Evolutionary conservation across 2,113 vertebrate species (phyloP), one percentile per base, ranked within the genome.

Genomic region (Charina bottae): DNA sequence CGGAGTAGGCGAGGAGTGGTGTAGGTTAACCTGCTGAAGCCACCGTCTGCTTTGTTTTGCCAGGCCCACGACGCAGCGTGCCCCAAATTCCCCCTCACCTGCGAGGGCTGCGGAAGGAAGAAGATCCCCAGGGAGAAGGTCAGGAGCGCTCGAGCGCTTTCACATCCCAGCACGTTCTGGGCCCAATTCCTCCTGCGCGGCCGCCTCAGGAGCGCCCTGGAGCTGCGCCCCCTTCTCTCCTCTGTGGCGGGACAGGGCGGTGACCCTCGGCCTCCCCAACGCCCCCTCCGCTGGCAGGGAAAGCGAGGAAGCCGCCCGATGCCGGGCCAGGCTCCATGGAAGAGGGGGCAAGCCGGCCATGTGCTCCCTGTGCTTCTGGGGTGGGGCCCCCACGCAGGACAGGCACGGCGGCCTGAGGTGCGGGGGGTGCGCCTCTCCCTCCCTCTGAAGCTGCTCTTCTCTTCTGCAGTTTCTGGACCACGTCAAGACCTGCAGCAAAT

Each of bases 61-160:
- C 89, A 99, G 99, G 98, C 98, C 2, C 99, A 99, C 13, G 97
- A 98, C 0, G 98, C 98, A 17, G 96, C 98, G 92, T 99, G 99
- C 94, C 96, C 97, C 59, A 98, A 98, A 92, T 98, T 98, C 56
- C 99, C 99, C 0, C 91, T 99, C 96, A 98, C 98, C 19, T 99
- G 99, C 2, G 98, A 99, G 5, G 98, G 98, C 96, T 99, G 99
- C 2, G 98, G 98, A 56, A 98, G 98, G 93, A 98, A 98, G 95
- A 99, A 98, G 94, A 98, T 99, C 93, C 97, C 98, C 0, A 97
- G 98, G 92, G 98, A 99, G 96, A 98, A 98, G 97, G 99, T 99
- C 91, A 83, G 53, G 0, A 72, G 42, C 0, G 1, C 0, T 42
- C 6, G 0, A 60, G 4, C 5, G 64, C 1, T 15, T 15, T n/a